A percentile compares a stretch with the other conserved stretches of the same genome.
These are phyloP conservation scores for Euspilapteryx auroguttella DNA, from an alignment of 2,888 invertebrate species.

Conservation along the genomic window DNA sequence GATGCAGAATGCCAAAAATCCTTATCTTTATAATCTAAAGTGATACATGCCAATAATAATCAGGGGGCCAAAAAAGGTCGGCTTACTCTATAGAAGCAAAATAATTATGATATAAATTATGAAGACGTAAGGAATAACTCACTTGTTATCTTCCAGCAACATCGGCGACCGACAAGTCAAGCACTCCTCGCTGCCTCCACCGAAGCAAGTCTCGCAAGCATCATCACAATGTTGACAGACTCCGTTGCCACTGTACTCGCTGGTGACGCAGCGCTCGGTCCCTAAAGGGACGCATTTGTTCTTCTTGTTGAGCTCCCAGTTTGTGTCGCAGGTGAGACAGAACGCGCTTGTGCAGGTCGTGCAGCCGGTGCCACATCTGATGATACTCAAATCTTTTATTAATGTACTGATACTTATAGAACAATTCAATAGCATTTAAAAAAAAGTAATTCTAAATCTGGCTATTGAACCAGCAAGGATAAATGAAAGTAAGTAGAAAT, in stretches of 20 bases:
- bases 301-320: constrained; percentile 77
- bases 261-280: constrained; percentile 68
- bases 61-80: no score
- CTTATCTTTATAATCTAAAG: no score
- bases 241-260: constrained; percentile 64
- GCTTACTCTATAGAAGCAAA: no score
- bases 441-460: no score
- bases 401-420: no score
- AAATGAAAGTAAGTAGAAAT: no score
- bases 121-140: no score
- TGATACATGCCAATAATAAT: no score
- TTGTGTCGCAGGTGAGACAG: constrained; percentile 73
- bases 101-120: no score
- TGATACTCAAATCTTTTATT: neutral
- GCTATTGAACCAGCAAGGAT: no score
- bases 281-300: constrained; percentile 73
- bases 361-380: constrained; percentile 75
- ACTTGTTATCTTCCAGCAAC: constrained; percentile 66
- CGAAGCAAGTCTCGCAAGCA: constrained; percentile 83
- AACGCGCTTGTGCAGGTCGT: constrained; percentile 71
- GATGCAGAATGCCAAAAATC: no score
- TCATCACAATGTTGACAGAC: constrained; percentile 75
- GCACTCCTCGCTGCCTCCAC: constrained; percentile 72
- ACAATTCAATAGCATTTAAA: no score
- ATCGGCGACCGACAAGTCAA: constrained; percentile 75